phyloP scores from a whole-genome alignment of 1,140 invertebrate species.

The Macrobrachium rosenbergii region DNA sequence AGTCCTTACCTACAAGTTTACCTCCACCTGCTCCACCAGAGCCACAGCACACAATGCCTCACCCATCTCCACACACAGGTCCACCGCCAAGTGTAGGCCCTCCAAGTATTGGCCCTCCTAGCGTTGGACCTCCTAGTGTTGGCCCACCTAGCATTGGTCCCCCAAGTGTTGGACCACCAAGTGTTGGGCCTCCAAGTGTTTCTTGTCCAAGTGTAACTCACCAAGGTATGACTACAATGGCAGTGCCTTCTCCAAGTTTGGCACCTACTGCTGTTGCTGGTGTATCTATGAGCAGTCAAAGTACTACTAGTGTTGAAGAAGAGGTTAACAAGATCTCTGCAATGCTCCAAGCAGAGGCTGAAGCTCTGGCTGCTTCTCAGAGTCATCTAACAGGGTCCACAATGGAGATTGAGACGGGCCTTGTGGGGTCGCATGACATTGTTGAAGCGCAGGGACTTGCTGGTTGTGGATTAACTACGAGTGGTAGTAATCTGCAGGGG shows the following conservation, averaged over 20 bases:
- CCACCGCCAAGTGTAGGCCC: constrained; percentile 60
- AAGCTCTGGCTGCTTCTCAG: constrained; percentile 62
- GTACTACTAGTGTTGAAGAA: constrained; percentile 61
- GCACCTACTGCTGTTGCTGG: constrained; percentile 42
- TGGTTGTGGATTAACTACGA: constrained; percentile 46
- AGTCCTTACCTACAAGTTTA: constrained; percentile 45
- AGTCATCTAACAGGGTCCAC: constrained; percentile 50
- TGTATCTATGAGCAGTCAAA: constrained; percentile 51
- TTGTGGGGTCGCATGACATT: constrained; percentile 63
- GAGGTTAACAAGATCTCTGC: constrained; percentile 66
- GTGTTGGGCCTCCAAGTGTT: constrained; percentile 59
- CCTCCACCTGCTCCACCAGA: constrained; percentile 57
- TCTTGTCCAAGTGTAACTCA: constrained; percentile 53
- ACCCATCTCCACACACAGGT: constrained; percentile 50
- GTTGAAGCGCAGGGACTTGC: constrained; percentile 63
- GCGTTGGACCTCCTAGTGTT: constrained; percentile 64
- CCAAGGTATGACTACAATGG: constrained; percentile 44
- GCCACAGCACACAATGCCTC: constrained; percentile 48
- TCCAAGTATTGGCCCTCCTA: constrained; percentile 61
- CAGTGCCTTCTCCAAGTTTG: constrained; percentile 44
- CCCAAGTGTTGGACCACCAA: constrained; percentile 56
- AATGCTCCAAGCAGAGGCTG: constrained; percentile 65
- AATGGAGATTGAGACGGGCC: constrained; percentile 40
- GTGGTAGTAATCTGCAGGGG: constrained; percentile 29
- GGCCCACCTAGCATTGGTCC: constrained; percentile 60